phyloP scores from a whole-genome alignment of 92 coral and sea anemone species.

The Porites evermanni region DNA sequence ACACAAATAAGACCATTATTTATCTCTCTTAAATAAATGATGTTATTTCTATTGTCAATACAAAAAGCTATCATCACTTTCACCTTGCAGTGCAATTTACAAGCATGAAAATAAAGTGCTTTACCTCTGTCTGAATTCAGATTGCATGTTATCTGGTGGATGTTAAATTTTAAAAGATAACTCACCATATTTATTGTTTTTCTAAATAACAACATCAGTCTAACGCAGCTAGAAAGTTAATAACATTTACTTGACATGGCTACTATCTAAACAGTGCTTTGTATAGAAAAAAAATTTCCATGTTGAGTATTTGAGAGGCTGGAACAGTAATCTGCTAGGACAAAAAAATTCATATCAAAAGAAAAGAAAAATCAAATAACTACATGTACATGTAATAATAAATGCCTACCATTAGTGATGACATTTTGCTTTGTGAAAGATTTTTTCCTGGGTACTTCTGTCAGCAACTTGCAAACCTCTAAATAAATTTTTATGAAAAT shows the following conservation, averaged over 20 bases:
- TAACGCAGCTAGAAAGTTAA: not conserved
- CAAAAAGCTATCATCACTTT: not conserved
- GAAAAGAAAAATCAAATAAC: not conserved
- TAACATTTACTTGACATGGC: not conserved
- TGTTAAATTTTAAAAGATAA: not conserved
- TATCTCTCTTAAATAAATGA: too few species aligned
- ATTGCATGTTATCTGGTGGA: not conserved
- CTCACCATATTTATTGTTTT: not conserved
- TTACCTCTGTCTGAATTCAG: not conserved
- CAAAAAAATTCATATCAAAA: not conserved
- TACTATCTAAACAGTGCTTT: not conserved
- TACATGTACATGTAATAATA: not conserved
- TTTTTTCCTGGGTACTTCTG: not conserved
- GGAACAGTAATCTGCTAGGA: not conserved
- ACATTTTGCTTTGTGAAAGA: conserved; percentile 12
- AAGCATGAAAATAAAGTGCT: not conserved
- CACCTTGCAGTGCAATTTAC: not conserved
- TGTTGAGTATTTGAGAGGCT: not conserved
- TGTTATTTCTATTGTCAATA: too few species aligned
- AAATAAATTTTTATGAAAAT: not conserved
- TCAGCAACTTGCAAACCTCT: not conserved
- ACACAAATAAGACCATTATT: too few species aligned
- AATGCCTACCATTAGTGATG: conserved; percentile 36
- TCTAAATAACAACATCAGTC: not conserved
- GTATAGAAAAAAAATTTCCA: not conserved